Conservation (phyloP, 2,888 invertebrate genomes). For the Sepiola atlantica region DNA sequence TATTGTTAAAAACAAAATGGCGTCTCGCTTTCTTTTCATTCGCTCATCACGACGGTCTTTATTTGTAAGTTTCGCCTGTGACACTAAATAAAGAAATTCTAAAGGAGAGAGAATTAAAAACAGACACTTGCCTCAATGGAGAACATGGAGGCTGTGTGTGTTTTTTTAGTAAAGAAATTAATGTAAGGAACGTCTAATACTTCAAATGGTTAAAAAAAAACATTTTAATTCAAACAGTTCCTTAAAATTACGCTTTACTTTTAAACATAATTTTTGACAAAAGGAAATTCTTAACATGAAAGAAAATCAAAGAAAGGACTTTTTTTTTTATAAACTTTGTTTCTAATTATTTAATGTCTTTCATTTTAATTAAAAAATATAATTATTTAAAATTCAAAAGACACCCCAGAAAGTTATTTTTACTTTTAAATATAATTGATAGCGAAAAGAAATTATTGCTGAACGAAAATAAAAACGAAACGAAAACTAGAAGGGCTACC, state of each 20-base stretch:
- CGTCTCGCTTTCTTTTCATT: conserved; percentile 9
- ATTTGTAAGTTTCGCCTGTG: conserved; percentile 15
- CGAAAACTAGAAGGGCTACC: too few relatives aligned
- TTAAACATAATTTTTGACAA: neutral
- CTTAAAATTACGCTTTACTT: neutral
- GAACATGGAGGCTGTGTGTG: neutral
- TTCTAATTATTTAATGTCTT: too few relatives aligned
- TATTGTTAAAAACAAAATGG: neutral
- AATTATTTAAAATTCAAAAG: too few relatives aligned
- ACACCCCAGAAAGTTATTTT: too few relatives aligned
- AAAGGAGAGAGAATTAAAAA: neutral
- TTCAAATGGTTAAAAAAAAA: neutral
- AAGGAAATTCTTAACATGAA: neutral
- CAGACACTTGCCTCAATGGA: neutral
- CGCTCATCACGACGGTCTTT: neutral
- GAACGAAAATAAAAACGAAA: too few relatives aligned
- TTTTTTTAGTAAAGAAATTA: neutral
- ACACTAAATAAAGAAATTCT: neutral
- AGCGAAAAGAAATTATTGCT: too few relatives aligned
- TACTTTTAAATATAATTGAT: too few relatives aligned
- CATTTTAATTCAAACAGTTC: neutral
- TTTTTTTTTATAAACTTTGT: neutral
- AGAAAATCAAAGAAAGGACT: neutral
- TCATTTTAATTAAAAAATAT: too few relatives aligned
- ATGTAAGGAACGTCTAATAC: neutral